A percentile compares a stretch with the other conserved stretches of the same genome.
Conservation (phyloP, 2,797 vertebrate species). For the Pampus argenteus region DNA sequence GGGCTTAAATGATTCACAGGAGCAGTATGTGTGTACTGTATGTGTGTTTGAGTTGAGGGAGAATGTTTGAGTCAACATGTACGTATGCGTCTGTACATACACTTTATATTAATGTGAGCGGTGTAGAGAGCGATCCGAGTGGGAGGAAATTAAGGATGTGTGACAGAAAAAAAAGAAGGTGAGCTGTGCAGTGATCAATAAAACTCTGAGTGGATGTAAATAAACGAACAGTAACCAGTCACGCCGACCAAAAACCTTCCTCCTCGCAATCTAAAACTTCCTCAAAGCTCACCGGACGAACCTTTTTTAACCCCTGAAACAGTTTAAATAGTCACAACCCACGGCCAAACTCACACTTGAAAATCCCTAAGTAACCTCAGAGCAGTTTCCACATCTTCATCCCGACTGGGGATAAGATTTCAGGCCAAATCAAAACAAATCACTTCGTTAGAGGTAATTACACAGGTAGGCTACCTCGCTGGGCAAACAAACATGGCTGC, state of each 20-base stretch:
- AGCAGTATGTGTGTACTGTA: conserved; percentile 53
- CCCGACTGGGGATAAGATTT: conserved; percentile 76
- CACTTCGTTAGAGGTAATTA: conserved; percentile 86
- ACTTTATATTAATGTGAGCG: background rate
- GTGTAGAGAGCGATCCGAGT: background rate
- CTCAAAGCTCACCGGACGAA: conserved; percentile 21
- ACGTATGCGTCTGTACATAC: conserved; percentile 1
- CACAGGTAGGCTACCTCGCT: conserved; percentile 81
- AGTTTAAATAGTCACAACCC: conserved; percentile 32
- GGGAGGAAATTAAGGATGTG: background rate
- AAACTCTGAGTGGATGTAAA: conserved; percentile 18
- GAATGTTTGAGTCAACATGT: conserved; percentile 29
- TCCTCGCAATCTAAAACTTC: conserved; percentile 41
- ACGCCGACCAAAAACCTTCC: conserved; percentile 20
- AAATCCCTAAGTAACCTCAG: conserved; percentile 55
- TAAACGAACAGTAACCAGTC: conserved; percentile 14
- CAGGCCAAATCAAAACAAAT: conserved; percentile 85
- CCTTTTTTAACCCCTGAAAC: conserved; percentile 27
- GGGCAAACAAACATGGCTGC: conserved; percentile 84
- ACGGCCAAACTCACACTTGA: conserved; percentile 44
- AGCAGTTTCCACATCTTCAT: conserved; percentile 68
- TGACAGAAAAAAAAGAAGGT: conserved; percentile 10
- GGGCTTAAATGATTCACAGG: conserved; percentile 78
- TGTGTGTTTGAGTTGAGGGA: conserved; percentile 31
- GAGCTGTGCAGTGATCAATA: conserved; percentile 20